Evolutionary conservation across 2,113 vertebrate species (phyloP), one percentile per base, ranked within the genome.

Genomic region (Pluvianellus socialis): DNA sequence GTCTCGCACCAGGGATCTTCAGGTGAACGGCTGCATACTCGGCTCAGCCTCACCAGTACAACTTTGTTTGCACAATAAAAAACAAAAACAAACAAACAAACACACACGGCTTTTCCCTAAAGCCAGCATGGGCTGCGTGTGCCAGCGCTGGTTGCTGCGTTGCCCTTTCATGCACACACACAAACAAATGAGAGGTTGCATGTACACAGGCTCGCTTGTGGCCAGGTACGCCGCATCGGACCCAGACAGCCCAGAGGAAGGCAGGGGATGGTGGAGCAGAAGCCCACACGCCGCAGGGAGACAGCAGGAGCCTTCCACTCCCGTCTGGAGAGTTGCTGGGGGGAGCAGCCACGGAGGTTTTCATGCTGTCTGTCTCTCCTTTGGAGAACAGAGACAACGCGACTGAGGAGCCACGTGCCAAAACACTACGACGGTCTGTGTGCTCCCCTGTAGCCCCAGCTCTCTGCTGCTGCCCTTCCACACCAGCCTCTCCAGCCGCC

Each of bases 51-150:
- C 0, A 2, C 32, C 9, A 9, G 50, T 44, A 71, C 59, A 50
- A 74, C 38, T 79, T 73, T 18, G 28, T 68, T 75, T 72, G 26
- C 35, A 15, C 26, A 80, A 88, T 15, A 66, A 56, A 76, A 92
- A 92, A 11, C 73, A 73, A 38, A 38, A 38, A 38, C 52, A 80
- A 87, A 66, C 33, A 93, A 83, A 94, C 24, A 83, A 62, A 91
- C 23, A n/a, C 50, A 74, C 42, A 42, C 45, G 74, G 49, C 32
- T 88, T 86, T 93, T 76, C 75, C 62, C 53, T 80, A 74, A 74
- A 74, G 81, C 45, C 72, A 79, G 44, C 38, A 38, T 0, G 1
- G 65, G 38, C 55, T 0, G 0, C 1, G 3, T 83, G 70, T 55
- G 82, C 67, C 75, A 90, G 55, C 9, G 1, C 33, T 73, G 86